Evolutionary conservation across 1,140 invertebrate genomes (phyloP), one percentile per base, ranked within the genome.

Genomic region (Apis dorsata): DNA sequence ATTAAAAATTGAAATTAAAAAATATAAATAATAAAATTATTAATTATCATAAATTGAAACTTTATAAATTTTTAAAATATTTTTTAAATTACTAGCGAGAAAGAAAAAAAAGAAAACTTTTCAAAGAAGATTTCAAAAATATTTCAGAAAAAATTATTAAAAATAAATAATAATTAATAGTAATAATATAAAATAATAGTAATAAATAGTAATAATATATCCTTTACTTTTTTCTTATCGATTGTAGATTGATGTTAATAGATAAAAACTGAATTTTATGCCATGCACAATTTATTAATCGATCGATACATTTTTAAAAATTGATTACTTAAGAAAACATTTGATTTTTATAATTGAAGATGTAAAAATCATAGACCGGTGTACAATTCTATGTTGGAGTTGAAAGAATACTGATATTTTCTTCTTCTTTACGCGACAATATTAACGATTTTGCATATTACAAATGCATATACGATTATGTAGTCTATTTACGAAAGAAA

Each of bases 261-360:
- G 49, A 15, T 53, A 49, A 28, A 12, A 63, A 53, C 0, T 60
- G 21, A 73, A 13, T 15, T 76, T 85, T 85, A 85, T 88, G 83
- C 72, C 86, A 88, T 88, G 86, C 77, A 88, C 74, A 81, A 88
- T 88, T 88, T 88, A 88, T 88, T 88, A 82, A 88, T 88, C 77
- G 76, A 88, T 83, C 78, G 86, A 85, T 88, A 88, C 86, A 88
- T 88, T 83, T 87, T 88, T 88, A 88, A 88, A 88, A 83, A 85
- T 88, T 80, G 77, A 85, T 81, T 88, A 88, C 66, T 85, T 88
- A 55, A 69, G 85, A 88, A 85, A 83, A 88, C 83, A 83, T 80
- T 82, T 88, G 76, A 77, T 79, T 79, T 89, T 75, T 89, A 86
- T 86, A 82, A 83, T 82, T 82, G 82, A 85, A 86, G 79, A 75